Evolutionary conservation across 2,113 vertebrate species (phyloP).

Genomic region (Coptodon rendalli): DNA sequence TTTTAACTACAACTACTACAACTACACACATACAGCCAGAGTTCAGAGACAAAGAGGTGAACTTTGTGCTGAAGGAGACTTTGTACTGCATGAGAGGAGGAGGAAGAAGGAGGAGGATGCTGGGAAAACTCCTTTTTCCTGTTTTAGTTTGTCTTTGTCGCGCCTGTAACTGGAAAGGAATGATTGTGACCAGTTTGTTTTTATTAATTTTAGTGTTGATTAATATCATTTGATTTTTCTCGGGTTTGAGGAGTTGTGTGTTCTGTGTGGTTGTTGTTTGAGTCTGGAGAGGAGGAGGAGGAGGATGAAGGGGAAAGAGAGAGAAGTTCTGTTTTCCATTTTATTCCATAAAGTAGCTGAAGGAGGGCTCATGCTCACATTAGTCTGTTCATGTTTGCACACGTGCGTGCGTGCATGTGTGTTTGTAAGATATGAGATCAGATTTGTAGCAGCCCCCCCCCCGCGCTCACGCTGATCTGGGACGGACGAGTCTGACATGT

Average conservation of each 20-base stretch:
- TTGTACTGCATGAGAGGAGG: conserved; percentile 73
- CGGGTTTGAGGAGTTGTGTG: conserved; percentile 70
- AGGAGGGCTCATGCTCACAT: conserved; percentile 15
- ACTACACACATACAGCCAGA: conserved; percentile 63
- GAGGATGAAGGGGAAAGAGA: conserved; percentile 47
- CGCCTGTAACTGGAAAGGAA: conserved; percentile 60
- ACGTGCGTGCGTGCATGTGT: background rate
- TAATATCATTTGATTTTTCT: conserved; percentile 74
- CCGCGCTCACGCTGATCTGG: background rate
- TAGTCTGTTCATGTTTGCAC: background rate
- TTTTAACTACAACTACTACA: conserved; percentile 75
- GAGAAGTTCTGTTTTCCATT: conserved; percentile 22
- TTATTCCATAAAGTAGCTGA: conserved; percentile 20
- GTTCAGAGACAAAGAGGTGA: conserved; percentile 71
- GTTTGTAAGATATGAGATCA: background rate
- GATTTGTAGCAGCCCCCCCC: background rate
- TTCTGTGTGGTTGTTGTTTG: conserved; percentile 61
- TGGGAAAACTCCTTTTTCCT: conserved; percentile 56
- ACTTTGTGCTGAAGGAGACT: conserved; percentile 68
- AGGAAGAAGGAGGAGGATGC: conserved; percentile 47
- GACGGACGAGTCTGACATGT: background rate
- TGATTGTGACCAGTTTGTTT: conserved; percentile 71
- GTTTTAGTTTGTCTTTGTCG: conserved; percentile 63
- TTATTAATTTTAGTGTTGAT: conserved; percentile 71
- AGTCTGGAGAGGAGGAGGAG: conserved; percentile 56